Conservation (phyloP, 2,888 invertebrate species). For the Cynaeus angustus region DNA sequence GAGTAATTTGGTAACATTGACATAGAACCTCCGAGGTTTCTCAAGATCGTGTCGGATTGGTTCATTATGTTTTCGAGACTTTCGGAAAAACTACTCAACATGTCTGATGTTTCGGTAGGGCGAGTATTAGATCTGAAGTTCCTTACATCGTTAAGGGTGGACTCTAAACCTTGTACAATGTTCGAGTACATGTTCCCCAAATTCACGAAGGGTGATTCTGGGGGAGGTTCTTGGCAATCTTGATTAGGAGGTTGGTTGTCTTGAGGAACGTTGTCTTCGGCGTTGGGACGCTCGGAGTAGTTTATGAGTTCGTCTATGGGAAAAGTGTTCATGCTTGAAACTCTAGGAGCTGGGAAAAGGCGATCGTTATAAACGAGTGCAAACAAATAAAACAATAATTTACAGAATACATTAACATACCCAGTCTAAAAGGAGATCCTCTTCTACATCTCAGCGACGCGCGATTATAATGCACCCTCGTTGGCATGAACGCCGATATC, state of each 20-base stretch:
- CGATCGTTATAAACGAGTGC: not conserved
- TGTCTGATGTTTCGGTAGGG: slow-evolving; percentile 66
- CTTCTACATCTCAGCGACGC: slow-evolving; percentile 56
- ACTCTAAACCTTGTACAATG: slow-evolving; percentile 68
- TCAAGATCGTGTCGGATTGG: slow-evolving; percentile 68
- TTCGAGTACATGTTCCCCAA: slow-evolving; percentile 68
- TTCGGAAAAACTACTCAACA: slow-evolving; percentile 68
- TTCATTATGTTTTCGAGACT: slow-evolving; percentile 68
- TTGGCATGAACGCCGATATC: slow-evolving; percentile 67
- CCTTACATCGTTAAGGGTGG: slow-evolving; percentile 66
- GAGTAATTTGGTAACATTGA: slow-evolving; percentile 61
- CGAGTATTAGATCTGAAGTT: slow-evolving; percentile 64
- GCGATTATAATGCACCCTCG: slow-evolving; percentile 62
- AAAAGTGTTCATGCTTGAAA: slow-evolving; percentile 50
- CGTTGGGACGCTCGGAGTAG: slow-evolving; percentile 66
- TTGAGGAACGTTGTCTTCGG: slow-evolving; percentile 61
- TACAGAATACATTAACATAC: slow-evolving; percentile 44
- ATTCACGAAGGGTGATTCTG: slow-evolving; percentile 57
- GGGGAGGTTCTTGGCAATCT: slow-evolving; percentile 63
- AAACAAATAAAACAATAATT: no score
- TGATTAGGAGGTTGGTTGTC: slow-evolving; percentile 44
- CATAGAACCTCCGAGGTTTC: slow-evolving; percentile 67
- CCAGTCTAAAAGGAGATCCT: slow-evolving; percentile 50
- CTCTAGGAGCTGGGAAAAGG: not conserved
- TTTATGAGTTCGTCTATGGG: slow-evolving; percentile 68